Evolutionary conservation across 1,140 invertebrate species (phyloP), one percentile per base, ranked within the genome.

Genomic region (Camponotus floridanus): DNA sequence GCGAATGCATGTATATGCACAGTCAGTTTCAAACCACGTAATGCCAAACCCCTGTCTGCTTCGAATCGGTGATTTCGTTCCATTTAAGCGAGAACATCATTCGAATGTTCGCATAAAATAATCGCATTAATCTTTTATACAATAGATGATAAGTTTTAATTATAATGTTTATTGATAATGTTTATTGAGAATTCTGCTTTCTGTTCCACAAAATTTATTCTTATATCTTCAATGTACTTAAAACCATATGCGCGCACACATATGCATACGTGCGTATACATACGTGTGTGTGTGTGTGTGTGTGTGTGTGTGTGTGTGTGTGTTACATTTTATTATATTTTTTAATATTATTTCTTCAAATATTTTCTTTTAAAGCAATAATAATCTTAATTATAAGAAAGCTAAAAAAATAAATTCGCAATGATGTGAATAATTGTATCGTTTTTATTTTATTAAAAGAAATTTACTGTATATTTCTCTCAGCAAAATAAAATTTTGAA

Each of bases 11-110:
- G 21, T 59, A 61, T 84, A 73, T 55, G 18, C 79, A 70, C 48
- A 31, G 86, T 64, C 80, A 51, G 61, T 91, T 91, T 90, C 87
- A 91, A 88, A 91, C 90, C 84, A 80, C 89, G 86, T 91, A 91
- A 91, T 91, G 87, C 61, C 80, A 91, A 86, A 90, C 48, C 85
- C 57, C 78, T 88, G 78, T 86, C 68, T 74, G 83, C 57, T 78
- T 62, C 79, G 81, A 86, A 59, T 62, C 86, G 62, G 61, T 88
- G 83, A 91, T 90, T 89, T 86, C 85, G 74, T 88, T 45, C 90
- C 85, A 87, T 91, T 91, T 85, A 90, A 62, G 15, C 62, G 48
- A 55, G 48, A 78, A 62, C 65, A 78, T 76, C 84, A 21, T 45
- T 45, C 33, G 71, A 89, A 89, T 78, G 81, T 90, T 87, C 74